Evolutionary conservation across 2,113 vertebrate genomes (phyloP).

Genomic region (Xenopus tropicalis): UCB_Xtro_10.0 CM004450.2:68109501-68110000

Average conservation of each 20-base stretch:
- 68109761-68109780: not conserved
- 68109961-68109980: not conserved
- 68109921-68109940: conserved; percentile 8
- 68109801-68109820: not conserved
- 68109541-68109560: too few relatives aligned
- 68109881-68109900: not conserved
- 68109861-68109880: conserved; percentile 6
- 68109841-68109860: not conserved
- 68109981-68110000: too few relatives aligned
- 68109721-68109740: not conserved
- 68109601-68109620: not conserved
- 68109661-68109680: not conserved
- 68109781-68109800: not conserved
- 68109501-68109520: too few relatives aligned
- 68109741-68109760: not conserved
- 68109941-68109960: conserved; percentile 18
- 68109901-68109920: not conserved
- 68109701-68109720: not conserved
- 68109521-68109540: too few relatives aligned
- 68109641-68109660: not conserved
- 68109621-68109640: not conserved
- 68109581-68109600: too few relatives aligned
- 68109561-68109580: too few relatives aligned
- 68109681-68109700: not conserved
- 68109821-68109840: not conserved